These are phyloP conservation scores for Vicugna pacos DNA, from an alignment of 2,113 vertebrate genomes.

Conservation along the genomic window DNA sequence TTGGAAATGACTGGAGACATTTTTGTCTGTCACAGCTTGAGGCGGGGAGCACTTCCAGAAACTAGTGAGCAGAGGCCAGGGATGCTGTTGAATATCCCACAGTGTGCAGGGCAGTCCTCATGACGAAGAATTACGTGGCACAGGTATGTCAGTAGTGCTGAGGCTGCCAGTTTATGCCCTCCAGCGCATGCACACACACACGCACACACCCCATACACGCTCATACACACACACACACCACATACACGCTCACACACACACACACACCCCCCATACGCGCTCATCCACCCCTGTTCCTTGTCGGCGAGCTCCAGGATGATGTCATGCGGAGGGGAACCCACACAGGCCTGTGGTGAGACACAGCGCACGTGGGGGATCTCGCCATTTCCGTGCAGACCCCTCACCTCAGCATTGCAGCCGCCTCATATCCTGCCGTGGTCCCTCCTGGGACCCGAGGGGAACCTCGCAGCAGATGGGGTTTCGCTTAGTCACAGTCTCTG, in stretches of 20 bases:
- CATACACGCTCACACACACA: neutral
- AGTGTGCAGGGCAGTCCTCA: accelerated
- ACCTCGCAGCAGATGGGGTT: slow-evolving; percentile 88
- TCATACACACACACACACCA: neutral
- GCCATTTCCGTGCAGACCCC: slow-evolving; percentile 83
- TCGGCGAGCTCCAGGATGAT: slow-evolving; percentile 56
- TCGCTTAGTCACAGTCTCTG: slow-evolving; percentile 85
- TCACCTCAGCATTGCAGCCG: slow-evolving; percentile 81
- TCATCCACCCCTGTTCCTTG: no score
- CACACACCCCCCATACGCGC: no score
- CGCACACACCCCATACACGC: no score
- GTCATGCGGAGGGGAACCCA: slow-evolving; percentile 72
- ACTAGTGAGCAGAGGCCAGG: neutral
- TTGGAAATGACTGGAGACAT: neutral
- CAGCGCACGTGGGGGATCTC: slow-evolving; percentile 55
- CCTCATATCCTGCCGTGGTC: slow-evolving; percentile 87
- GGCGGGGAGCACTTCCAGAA: neutral
- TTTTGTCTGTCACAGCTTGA: neutral
- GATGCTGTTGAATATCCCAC: neutral
- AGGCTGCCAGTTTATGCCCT: neutral
- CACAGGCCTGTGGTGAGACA: slow-evolving; percentile 70
- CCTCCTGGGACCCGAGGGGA: slow-evolving; percentile 84
- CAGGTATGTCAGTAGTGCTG: neutral
- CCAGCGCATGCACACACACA: neutral
- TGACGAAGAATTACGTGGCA: neutral